Conservation (phyloP, 2,113 vertebrate genomes). For the Mobula birostris region DNA sequence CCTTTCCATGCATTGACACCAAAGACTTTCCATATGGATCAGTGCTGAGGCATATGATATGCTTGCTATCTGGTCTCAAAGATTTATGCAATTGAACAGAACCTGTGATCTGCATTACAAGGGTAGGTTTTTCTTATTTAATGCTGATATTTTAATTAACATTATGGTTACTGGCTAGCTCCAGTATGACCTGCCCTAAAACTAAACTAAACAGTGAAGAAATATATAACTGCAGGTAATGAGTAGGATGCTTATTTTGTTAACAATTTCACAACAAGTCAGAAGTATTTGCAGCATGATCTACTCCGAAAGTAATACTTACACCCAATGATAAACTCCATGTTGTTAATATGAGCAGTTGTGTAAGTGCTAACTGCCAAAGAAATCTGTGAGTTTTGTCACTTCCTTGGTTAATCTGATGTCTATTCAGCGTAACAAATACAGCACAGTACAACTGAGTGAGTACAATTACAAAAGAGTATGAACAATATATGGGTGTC, state of each 20-base stretch:
- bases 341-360: neutral
- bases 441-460: neutral
- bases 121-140: too few species aligned
- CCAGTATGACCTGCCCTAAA: too few species aligned
- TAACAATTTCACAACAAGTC: neutral
- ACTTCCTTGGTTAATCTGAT: neutral
- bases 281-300: neutral
- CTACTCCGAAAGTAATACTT: neutral
- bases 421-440: neutral
- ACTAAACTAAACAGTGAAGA: too few species aligned
- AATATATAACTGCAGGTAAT: neutral
- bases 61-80: too few species aligned
- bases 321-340: neutral
- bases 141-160: too few species aligned
- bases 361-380: neutral
- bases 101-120: too few species aligned
- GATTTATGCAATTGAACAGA: too few species aligned
- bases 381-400: neutral
- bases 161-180: neutral
- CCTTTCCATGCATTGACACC: too few species aligned
- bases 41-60: too few species aligned
- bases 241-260: neutral
- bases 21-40: too few species aligned
- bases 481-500: neutral
- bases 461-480: neutral